Evolutionary conservation across 1,140 invertebrate species (phyloP).

Genomic region (Neodiprion virginianus): DNA sequence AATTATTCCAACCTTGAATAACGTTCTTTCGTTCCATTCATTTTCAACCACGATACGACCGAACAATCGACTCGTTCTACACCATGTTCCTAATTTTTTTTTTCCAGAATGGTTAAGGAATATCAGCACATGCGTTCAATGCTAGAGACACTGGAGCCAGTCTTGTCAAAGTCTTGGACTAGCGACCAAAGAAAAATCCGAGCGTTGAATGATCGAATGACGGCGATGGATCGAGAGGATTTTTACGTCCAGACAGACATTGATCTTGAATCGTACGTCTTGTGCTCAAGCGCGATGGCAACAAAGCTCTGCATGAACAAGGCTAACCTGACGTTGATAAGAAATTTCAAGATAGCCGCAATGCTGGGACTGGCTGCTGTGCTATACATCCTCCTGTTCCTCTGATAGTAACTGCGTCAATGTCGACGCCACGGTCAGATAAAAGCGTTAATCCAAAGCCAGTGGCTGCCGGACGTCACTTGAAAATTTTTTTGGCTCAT

Average conservation of each 20-base stretch:
- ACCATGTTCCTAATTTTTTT: conserved; percentile 6
- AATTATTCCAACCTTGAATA: too few relatives aligned
- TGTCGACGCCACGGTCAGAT: too few relatives aligned
- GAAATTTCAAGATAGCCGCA: conserved; percentile 26
- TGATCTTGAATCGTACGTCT: conserved; percentile 47
- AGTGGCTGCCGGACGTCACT: too few relatives aligned
- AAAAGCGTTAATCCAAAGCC: too few relatives aligned
- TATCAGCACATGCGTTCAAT: conserved; percentile 42
- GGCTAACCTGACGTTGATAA: conserved; percentile 36
- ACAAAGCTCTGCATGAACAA: conserved; percentile 46
- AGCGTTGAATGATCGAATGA: conserved; percentile 33
- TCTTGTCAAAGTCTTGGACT: conserved; percentile 36
- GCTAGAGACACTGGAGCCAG: conserved; percentile 39
- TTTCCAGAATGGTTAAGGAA: conserved; percentile 37
- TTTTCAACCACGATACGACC: too few relatives aligned
- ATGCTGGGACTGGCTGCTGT: too few relatives aligned
- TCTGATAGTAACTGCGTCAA: too few relatives aligned
- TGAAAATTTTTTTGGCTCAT: too few relatives aligned
- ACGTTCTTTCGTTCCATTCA: too few relatives aligned
- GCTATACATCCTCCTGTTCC: too few relatives aligned
- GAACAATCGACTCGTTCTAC: too few relatives aligned
- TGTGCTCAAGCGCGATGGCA: conserved; percentile 43
- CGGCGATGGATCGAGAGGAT: conserved; percentile 34
- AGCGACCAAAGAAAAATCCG: conserved; percentile 41
- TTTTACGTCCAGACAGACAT: conserved; percentile 42